Conservation (phyloP, 2,113 vertebrate genomes). For the Cettia cetti region DNA sequence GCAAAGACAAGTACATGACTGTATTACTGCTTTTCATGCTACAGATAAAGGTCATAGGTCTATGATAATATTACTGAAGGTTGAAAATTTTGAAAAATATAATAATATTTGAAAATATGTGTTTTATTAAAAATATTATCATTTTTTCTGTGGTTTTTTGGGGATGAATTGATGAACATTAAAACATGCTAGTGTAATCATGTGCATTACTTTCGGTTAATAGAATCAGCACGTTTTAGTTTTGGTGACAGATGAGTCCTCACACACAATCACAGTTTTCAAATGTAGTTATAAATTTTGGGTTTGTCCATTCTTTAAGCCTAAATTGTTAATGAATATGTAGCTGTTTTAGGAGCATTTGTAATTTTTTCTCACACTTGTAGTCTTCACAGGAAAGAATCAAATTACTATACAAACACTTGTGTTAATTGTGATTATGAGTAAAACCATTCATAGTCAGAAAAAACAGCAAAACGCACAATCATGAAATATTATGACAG, state of each 20-base stretch:
- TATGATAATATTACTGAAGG: background rate
- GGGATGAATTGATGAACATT: background rate
- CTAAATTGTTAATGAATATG: background rate
- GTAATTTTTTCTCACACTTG: background rate
- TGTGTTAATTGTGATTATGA: background rate
- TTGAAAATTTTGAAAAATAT: fast-evolving
- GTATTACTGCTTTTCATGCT: background rate
- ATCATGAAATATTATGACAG: background rate
- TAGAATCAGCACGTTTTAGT: background rate
- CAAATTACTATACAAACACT: background rate
- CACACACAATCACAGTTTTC: background rate
- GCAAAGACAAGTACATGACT: background rate
- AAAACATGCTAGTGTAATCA: background rate
- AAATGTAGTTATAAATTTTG: background rate
- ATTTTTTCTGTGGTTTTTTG: background rate
- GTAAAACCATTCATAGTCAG: background rate
- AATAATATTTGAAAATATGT: background rate
- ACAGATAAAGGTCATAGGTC: background rate
- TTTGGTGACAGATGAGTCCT: background rate
- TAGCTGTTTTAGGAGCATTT: background rate
- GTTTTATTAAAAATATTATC: background rate
- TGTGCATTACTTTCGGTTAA: background rate
- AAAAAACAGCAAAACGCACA: background rate
- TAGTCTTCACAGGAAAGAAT: background rate
- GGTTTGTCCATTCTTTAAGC: background rate